These are phyloP conservation scores for Spheniscus humboldti DNA, from an alignment of 2,797 vertebrate genomes.

Conservation along the genomic window DNA sequence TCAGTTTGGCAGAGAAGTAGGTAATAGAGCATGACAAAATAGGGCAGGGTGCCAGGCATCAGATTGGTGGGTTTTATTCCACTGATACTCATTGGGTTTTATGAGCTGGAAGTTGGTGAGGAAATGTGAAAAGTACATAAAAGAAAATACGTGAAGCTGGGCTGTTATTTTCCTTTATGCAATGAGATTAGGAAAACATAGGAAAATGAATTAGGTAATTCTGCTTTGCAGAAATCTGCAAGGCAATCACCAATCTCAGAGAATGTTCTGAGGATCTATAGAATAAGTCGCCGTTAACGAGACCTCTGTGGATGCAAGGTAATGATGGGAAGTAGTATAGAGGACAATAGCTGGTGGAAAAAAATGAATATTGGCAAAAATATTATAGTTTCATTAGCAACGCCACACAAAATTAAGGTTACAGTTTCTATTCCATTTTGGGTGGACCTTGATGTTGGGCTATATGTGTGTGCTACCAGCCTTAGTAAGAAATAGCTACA, in stretches of 20 bases:
- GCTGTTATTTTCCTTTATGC: neutral
- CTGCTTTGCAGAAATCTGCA: neutral
- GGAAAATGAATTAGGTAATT: neutral
- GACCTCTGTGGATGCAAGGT: neutral
- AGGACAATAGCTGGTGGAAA: neutral
- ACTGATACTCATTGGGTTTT: neutral
- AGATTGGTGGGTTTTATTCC: neutral
- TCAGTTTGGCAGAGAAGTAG: slow-evolving; percentile 2
- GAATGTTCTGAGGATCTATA: neutral
- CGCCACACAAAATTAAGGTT: neutral
- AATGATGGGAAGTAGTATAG: neutral
- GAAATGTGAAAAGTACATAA: neutral
- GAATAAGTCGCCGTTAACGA: neutral
- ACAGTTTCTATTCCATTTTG: neutral
- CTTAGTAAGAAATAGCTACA: neutral
- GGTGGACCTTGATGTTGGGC: neutral
- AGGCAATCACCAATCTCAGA: neutral
- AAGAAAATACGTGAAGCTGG: neutral
- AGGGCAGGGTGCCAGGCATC: neutral
- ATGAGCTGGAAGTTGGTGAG: neutral
- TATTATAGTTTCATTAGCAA: neutral
- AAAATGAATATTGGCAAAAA: neutral
- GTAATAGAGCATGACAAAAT: slow-evolving; percentile 15
- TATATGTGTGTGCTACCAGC: neutral
- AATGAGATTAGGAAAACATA: neutral